phyloP scores from a whole-genome alignment of 2,888 invertebrate genomes.

The Sarcophaga subvicina region DNA sequence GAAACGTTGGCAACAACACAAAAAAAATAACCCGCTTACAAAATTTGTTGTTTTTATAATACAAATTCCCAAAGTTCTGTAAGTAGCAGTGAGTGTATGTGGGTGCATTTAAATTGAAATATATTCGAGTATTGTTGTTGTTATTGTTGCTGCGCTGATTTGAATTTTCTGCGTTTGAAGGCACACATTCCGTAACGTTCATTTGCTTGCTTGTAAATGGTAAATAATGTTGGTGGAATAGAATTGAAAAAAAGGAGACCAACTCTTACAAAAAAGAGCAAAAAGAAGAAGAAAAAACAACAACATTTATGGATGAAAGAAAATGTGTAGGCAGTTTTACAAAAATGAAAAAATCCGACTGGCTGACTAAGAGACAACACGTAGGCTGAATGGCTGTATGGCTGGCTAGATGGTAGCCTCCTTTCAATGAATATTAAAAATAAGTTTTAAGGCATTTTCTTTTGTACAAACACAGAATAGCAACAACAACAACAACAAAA shows the following conservation, averaged over 20 bases:
- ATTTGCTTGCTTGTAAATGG: constrained; percentile 15
- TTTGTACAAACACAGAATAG: constrained; percentile 6
- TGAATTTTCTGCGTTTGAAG: constrained; percentile 49
- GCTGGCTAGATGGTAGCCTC: constrained; percentile 12
- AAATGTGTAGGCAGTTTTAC: constrained; percentile 19
- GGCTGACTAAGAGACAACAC: background rate
- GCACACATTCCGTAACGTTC: constrained; percentile 52
- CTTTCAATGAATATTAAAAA: constrained; percentile 41
- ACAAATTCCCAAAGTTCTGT: background rate
- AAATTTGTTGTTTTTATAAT: no score
- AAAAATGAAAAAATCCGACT: background rate
- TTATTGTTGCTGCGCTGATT: constrained; percentile 38
- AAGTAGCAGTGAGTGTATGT: background rate
- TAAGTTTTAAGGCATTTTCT: constrained; percentile 42
- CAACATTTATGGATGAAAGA: background rate
- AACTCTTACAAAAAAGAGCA: background rate
- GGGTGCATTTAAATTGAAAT: background rate
- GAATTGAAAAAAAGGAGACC: constrained; percentile 5
- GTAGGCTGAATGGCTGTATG: background rate
- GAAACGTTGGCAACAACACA: no score
- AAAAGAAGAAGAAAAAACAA: constrained; percentile 12
- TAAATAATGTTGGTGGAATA: constrained; percentile 17
- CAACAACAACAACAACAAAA: background rate
- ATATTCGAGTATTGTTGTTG: background rate
- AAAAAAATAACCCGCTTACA: no score